These are phyloP conservation scores for Asobara japonica DNA, from an alignment of 1,140 invertebrate genomes.

Conservation along the genomic window DNA sequence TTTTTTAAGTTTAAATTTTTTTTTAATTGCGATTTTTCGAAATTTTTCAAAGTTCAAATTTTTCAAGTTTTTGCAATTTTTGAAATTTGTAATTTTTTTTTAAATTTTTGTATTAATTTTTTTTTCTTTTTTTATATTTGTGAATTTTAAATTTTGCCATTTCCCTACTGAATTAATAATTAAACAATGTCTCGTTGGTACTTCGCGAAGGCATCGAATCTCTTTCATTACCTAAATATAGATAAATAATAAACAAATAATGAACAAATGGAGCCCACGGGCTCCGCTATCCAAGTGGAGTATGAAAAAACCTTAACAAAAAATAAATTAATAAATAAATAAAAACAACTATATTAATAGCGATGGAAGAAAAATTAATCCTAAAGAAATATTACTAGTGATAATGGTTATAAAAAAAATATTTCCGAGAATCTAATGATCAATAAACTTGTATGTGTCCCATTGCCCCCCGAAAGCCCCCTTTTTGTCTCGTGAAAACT, in stretches of 20 bases:
- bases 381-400: constrained; percentile 9
- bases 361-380: not conserved
- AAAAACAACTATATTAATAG: not conserved
- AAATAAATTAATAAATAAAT: not conserved
- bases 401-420: constrained; percentile 2
- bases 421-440: not conserved
- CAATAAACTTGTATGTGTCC: constrained; percentile 1
- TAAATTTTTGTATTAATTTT: no score
- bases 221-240: not conserved
- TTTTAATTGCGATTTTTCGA: no score
- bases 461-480: not conserved
- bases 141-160: not conserved
- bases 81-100: no score
- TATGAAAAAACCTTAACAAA: constrained; percentile 3
- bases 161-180: not conserved
- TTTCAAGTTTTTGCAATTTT: no score
- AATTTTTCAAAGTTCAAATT: no score
- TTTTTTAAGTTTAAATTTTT: no score
- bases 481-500: not conserved
- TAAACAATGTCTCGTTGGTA: constrained; percentile 12
- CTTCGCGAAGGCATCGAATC: constrained; percentile 30
- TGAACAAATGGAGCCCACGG: not conserved
- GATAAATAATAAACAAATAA: constrained; percentile 13
- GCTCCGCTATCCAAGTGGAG: not conserved
- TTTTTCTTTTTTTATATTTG: not conserved